Conservation (phyloP, 2,888 invertebrate species). For the Drosophila mayaguana region DNA sequence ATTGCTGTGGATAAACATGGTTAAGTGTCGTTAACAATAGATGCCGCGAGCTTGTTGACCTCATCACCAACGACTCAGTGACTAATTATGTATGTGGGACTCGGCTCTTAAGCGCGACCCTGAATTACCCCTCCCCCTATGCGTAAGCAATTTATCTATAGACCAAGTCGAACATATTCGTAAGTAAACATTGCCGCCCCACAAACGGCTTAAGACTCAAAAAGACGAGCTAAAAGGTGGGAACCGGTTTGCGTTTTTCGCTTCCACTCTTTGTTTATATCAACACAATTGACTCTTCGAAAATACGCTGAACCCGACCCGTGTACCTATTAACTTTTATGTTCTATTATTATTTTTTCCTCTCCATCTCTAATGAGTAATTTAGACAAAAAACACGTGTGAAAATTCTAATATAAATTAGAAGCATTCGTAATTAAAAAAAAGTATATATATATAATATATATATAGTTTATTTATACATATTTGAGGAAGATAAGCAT, state of each 20-base stretch:
- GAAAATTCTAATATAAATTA: slow-evolving; percentile 5
- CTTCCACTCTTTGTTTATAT: slow-evolving; percentile 51
- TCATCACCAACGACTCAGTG: slow-evolving; percentile 42
- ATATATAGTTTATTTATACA: slow-evolving; percentile 3
- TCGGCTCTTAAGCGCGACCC: slow-evolving; percentile 51
- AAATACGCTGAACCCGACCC: slow-evolving; percentile 36
- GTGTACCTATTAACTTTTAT: slow-evolving; percentile 24
- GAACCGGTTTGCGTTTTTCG: slow-evolving; percentile 58
- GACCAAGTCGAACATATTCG: slow-evolving; percentile 39
- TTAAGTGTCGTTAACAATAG: slow-evolving; percentile 30
- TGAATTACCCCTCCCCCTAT: slow-evolving; percentile 40
- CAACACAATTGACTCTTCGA: slow-evolving; percentile 54
- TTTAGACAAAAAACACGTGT: slow-evolving; percentile 29
- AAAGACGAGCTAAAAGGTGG: slow-evolving; percentile 19
- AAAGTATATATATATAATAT: background rate
- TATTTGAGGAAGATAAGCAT: slow-evolving; percentile 34
- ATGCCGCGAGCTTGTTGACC: slow-evolving; percentile 49
- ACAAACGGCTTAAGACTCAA: slow-evolving; percentile 45
- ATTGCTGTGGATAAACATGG: slow-evolving; percentile 52
- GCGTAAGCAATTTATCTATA: slow-evolving; percentile 71
- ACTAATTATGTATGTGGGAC: slow-evolving; percentile 49
- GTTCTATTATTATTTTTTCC: background rate
- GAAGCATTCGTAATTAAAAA: background rate
- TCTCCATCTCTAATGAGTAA: slow-evolving; percentile 12
- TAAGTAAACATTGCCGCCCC: slow-evolving; percentile 51